Evolutionary conservation across 2,797 vertebrate genomes (phyloP).

Genomic region (Avahi laniger): DNA sequence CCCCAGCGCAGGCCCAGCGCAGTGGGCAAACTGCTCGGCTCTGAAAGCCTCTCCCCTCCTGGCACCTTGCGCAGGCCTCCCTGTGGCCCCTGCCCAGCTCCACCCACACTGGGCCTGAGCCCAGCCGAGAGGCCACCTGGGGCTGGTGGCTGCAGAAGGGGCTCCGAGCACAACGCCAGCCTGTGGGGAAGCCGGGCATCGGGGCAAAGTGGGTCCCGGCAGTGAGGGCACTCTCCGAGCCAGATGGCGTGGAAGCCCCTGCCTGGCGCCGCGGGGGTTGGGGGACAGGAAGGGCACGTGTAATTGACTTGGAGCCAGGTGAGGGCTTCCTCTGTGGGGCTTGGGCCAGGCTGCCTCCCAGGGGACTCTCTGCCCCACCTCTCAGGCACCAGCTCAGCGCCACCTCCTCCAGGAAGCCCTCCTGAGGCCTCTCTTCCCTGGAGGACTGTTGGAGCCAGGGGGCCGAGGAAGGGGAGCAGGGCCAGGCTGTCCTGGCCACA

Average conservation of each 20-base stretch:
- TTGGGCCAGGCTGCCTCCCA: not conserved
- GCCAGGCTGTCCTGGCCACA: not conserved
- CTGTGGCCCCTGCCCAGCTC: not conserved
- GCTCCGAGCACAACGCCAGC: not conserved
- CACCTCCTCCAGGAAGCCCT: not conserved
- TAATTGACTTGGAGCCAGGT: not conserved
- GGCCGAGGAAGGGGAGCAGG: not conserved
- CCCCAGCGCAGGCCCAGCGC: not conserved
- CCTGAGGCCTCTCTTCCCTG: not conserved
- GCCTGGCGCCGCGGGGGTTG: slow-evolving; percentile 25
- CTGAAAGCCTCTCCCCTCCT: not conserved
- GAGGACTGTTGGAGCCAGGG: too few species aligned
- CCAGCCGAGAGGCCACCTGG: not conserved
- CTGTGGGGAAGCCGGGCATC: slow-evolving; percentile 54
- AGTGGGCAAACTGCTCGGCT: not conserved
- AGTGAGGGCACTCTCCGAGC: slow-evolving; percentile 71
- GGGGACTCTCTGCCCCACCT: not conserved
- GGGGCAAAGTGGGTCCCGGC: not conserved
- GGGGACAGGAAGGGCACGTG: not conserved
- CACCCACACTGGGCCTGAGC: not conserved
- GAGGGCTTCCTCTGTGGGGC: not conserved
- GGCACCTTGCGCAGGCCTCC: not conserved
- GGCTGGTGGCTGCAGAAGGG: not conserved
- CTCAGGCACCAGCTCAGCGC: not conserved
- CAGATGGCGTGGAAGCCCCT: slow-evolving; percentile 69